phyloP scores from a whole-genome alignment of 2,888 invertebrate species.

The Pyrgus malvae region DNA sequence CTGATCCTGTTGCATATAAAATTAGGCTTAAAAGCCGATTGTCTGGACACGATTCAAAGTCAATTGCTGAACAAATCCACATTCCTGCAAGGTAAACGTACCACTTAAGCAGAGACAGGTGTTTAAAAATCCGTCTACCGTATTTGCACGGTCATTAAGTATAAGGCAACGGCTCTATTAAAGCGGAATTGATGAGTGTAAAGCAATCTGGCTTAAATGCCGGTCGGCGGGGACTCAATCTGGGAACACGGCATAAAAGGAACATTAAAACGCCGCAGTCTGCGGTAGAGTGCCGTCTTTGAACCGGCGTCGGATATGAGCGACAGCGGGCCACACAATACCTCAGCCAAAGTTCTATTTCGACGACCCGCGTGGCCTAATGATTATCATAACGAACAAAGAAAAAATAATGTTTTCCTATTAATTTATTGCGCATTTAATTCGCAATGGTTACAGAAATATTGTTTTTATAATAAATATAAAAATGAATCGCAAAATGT shows the following conservation, averaged over 20 bases:
- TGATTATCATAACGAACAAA: too few relatives aligned
- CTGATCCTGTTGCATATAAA: too few relatives aligned
- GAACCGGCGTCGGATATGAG: neutral
- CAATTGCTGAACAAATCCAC: neutral
- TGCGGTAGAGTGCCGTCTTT: slow-evolving; percentile 40
- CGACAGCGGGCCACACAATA: neutral
- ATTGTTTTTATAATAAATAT: too few relatives aligned
- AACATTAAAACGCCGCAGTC: slow-evolving; percentile 58
- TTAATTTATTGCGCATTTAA: too few relatives aligned
- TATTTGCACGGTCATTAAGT: slow-evolving; percentile 66
- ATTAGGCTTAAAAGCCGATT: neutral
- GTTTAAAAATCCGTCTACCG: slow-evolving; percentile 39
- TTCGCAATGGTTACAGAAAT: too few relatives aligned
- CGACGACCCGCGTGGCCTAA: too few relatives aligned
- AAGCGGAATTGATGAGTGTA: slow-evolving; percentile 65
- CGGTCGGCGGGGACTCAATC: slow-evolving; percentile 60
- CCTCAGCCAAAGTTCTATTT: too few relatives aligned
- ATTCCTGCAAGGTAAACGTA: neutral
- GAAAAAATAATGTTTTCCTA: too few relatives aligned
- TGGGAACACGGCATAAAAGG: slow-evolving; percentile 67
- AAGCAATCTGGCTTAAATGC: slow-evolving; percentile 64
- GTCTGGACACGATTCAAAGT: neutral
- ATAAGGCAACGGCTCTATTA: slow-evolving; percentile 70
- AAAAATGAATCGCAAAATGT: too few relatives aligned
- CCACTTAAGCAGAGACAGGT: slow-evolving; percentile 20